Percentiles rank a stretch among this genome's conserved stretches.
Evolutionary conservation across 2,113 vertebrate species (phyloP).

Genomic region (Menidia beryllina): DNA sequence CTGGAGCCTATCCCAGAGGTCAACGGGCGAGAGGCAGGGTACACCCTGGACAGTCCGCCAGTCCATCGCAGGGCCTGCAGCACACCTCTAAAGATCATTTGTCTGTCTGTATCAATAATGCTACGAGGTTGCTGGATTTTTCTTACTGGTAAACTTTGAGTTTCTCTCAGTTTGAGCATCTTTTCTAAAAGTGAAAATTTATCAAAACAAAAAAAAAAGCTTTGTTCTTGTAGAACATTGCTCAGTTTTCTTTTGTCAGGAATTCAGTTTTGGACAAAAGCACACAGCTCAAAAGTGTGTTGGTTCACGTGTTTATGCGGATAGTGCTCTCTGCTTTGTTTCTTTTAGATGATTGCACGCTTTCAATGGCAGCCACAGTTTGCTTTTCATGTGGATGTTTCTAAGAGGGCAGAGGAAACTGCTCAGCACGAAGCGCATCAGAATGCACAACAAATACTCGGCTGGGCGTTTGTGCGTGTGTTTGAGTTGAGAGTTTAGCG

Average conservation of each 20-base stretch:
- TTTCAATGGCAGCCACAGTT: neutral
- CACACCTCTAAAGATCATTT: neutral
- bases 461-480: slow-evolving; percentile 4
- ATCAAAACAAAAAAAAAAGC: slow-evolving; percentile 40
- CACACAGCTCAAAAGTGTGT: slow-evolving; percentile 4
- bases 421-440: neutral
- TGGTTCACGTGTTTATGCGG: slow-evolving; percentile 20
- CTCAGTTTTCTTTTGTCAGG: slow-evolving; percentile 25
- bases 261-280: slow-evolving; percentile 10
- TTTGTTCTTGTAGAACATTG: slow-evolving; percentile 32
- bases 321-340: slow-evolving; percentile 27
- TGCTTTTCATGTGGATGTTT: slow-evolving; percentile 22
- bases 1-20: no score
- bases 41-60: no score
- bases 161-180: neutral
- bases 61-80: no score
- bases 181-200: no score
- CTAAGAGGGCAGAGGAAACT: slow-evolving; percentile 8
- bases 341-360: slow-evolving; percentile 17
- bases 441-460: slow-evolving; percentile 17
- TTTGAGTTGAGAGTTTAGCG: slow-evolving; percentile 25
- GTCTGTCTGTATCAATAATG: neutral
- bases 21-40: no score
- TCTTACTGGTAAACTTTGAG: neutral
- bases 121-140: neutral